phyloP scores from a whole-genome alignment of 2,888 invertebrate genomes.

The Hydroisotoma schaefferi region DNA sequence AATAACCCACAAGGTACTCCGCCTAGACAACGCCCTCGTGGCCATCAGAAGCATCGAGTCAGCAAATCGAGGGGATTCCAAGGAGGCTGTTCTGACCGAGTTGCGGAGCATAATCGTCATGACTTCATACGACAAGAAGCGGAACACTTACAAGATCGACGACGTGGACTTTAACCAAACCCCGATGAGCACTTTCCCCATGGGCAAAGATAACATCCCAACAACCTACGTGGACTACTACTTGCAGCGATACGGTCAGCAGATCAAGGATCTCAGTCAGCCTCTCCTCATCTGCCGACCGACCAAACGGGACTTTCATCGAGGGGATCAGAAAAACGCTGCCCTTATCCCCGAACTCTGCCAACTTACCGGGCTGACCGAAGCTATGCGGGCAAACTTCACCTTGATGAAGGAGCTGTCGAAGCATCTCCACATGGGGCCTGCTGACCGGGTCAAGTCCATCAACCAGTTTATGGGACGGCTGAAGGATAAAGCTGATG shows the following conservation, averaged over 20 bases:
- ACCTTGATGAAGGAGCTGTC: slow-evolving; percentile 81
- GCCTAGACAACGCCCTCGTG: slow-evolving; percentile 50
- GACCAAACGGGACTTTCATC: slow-evolving; percentile 33
- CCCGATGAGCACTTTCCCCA: slow-evolving; percentile 52
- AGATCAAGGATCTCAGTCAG: slow-evolving; percentile 24
- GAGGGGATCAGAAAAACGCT: slow-evolving; percentile 22
- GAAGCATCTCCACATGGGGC: slow-evolving; percentile 72
- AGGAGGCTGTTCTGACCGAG: slow-evolving; percentile 8
- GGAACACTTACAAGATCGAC: slow-evolving; percentile 56
- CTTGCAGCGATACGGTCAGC: slow-evolving; percentile 37
- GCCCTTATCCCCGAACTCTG: slow-evolving; percentile 85
- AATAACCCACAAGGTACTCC: slow-evolving; percentile 52
- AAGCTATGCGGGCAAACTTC: slow-evolving; percentile 74
- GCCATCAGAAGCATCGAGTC: slow-evolving; percentile 12
- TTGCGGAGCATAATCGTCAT: slow-evolving; percentile 47
- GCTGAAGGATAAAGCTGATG: slow-evolving; percentile 38
- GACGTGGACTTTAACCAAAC: slow-evolving; percentile 54
- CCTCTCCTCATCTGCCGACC: slow-evolving; percentile 36
- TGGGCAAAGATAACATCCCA: slow-evolving; percentile 48
- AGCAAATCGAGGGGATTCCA: neutral
- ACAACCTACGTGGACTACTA: slow-evolving; percentile 53
- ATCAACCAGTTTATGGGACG: slow-evolving; percentile 59
- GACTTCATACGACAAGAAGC: slow-evolving; percentile 53
- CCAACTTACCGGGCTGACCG: slow-evolving; percentile 81
- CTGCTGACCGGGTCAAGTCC: slow-evolving; percentile 68